Base-by-base conservation (phyloP, 1,140 invertebrate species). In the Bicyclus anynana region DNA sequence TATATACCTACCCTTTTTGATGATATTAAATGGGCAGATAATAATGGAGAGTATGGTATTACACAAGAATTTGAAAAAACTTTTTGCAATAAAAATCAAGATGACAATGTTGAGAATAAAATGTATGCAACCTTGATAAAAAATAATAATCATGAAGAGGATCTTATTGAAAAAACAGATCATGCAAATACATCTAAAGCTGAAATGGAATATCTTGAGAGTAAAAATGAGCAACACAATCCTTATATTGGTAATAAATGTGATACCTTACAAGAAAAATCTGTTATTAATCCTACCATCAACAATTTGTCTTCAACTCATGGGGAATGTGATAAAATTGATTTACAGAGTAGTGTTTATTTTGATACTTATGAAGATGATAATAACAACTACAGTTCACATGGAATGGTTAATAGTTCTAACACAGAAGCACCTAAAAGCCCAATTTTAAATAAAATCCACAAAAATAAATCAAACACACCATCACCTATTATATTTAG, bases 11-110 rank as follows among this genome's bases (percentile, higher is more conserved):
- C 1, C 3, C 2, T 4, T 23, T 1, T 33, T 10, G 10, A 7
- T 33, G 29, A 33, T 33, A 33, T 1, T 33, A 33, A 33, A 1
- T 12, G 2, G 4, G 29, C 10, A 33, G n/a, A 33, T 7, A 7
- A 33, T 23, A 33, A 62, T 14, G 59, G 48, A 72, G 26, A 59
- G n/a, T n/a, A 27, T 29, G 70, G 62, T 13, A 68, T 75, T 4
- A 77, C 64, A 46, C 61, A 80, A 63, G 79, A 83, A 64, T 77
- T 81, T 69, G 62, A 82, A 13, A 72, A 46, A 20, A 56, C 60
- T 29, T 81, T 77, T 50, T 35, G 40, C 49, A 40, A 66, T 14
- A 54, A 65, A 52, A 12, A 55, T 23, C 7, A 26, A 16, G 13
- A 57, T 13, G 12, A 40, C n/a, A 16, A 17, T 40, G 35, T 13